Evolutionary conservation across 2,888 invertebrate genomes (phyloP).

Genomic region (Drosophila anceps): DNA sequence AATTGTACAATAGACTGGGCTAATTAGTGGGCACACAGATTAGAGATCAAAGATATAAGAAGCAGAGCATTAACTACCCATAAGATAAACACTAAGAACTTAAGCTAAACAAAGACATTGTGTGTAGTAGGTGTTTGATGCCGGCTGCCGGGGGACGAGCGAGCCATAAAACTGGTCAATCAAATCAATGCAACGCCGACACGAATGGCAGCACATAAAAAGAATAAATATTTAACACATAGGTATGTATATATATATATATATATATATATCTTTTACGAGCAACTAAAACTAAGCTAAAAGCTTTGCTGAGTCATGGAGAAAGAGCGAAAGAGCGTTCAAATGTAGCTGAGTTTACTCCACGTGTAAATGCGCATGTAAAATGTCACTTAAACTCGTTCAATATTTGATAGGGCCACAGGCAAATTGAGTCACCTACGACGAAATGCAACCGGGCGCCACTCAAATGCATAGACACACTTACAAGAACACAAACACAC

Average conservation of each 20-base stretch:
- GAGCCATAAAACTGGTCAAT: constrained; percentile 67
- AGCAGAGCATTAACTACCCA: constrained; percentile 38
- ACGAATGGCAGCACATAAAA: constrained; percentile 46
- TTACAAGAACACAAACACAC: constrained; percentile 2
- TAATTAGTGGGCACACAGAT: constrained; percentile 48
- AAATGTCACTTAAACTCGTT: constrained; percentile 72
- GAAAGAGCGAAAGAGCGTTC: neutral
- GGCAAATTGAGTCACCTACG: constrained; percentile 73
- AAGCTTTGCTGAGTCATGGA: constrained; percentile 56
- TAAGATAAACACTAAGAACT: constrained; percentile 54
- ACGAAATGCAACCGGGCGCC: constrained; percentile 60
- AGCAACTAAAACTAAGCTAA: constrained; percentile 50
- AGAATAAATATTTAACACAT: neutral
- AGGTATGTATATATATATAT: neutral
- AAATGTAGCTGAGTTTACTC: constrained; percentile 28
- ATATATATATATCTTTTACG: constrained; percentile 64
- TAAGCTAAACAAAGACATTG: constrained; percentile 41
- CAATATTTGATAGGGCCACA: constrained; percentile 64
- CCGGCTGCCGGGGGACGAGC: constrained; percentile 18
- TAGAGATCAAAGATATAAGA: constrained; percentile 40
- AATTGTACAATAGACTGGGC: constrained; percentile 44
- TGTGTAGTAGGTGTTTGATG: neutral
- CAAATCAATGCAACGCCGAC: constrained; percentile 45
- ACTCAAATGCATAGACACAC: constrained; percentile 24
- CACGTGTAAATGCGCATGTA: constrained; percentile 65